Evolutionary conservation across 1,140 invertebrate genomes (phyloP), one percentile per base, ranked within the genome.

Genomic region (Elysia chlorotica): DNA sequence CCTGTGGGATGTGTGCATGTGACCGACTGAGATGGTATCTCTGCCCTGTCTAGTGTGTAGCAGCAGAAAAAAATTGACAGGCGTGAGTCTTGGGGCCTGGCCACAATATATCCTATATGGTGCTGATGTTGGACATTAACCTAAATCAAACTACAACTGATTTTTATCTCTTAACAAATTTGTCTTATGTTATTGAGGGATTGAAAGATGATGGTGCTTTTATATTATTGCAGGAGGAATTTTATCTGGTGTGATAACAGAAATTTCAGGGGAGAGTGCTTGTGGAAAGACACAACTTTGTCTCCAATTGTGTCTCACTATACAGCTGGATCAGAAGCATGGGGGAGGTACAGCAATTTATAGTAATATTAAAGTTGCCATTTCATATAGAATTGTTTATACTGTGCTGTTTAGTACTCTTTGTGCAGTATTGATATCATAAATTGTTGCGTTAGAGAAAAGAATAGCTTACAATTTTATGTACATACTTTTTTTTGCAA

Each of bases 271-370:
- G 19, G 91, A 92, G 84, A 93, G 93, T 87, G 93, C 93, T 10
- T 90, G 89, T 78, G 95, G 95, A 23, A 97, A 96, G 89, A 94
- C 94, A 0, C 95, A 96, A 87, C 80, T 96, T 21, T 93, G 92
- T 78, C 83, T 97, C 33, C 94, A 96, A 86, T 82, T 94, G 3
- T 87, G 90, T 41, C 82, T 92, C 5, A 89, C 88, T 65, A 89
- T 89, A n/a, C 92, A 92, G 83, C 83, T 90, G 68, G 88, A 90
- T 23, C 54, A 57, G 56, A 56, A 73, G 25, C 37, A 81, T 23
- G 88, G 90, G 61, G 85, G 87, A 81, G 89, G 90, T 91, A 85
- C 28, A 19, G 56, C 28, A 59, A 25, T 30, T 10, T 59, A 17
- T 10, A 10, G 28, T 28, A 23, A 59, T 30, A 25, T 59, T 59